These are phyloP conservation scores for Podiceps cristatus DNA, from an alignment of 2,113 vertebrate species.

Conservation along the genomic window DNA sequence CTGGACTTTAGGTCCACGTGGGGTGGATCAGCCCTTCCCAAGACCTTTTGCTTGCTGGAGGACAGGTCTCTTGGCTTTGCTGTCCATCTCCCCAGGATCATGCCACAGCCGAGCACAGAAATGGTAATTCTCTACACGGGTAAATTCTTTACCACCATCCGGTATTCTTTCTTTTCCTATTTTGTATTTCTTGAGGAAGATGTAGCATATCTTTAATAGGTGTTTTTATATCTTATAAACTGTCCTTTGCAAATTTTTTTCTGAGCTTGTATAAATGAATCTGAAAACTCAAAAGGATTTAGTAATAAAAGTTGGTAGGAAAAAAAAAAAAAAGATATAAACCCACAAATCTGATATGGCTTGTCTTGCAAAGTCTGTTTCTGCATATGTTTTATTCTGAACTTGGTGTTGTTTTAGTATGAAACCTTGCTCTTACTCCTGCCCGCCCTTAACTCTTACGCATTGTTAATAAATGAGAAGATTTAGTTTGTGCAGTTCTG, in stretches of 20 bases:
- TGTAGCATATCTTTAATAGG: not conserved
- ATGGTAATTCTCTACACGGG: not conserved
- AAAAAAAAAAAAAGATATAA: too few relatives aligned
- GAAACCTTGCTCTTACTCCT: not conserved
- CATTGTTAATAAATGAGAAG: rapidly evolving
- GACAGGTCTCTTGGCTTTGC: not conserved
- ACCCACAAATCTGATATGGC: rapidly evolving
- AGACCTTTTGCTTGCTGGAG: rapidly evolving
- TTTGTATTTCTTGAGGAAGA: not conserved
- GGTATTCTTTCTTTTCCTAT: not conserved
- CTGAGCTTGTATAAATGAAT: not conserved
- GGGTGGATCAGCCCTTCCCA: too few relatives aligned
- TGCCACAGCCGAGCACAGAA: not conserved
- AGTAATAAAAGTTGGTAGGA: rapidly evolving
- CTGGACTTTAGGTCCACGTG: not conserved
- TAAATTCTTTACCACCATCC: not conserved
- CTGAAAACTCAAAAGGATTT: rapidly evolving
- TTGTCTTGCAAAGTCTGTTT: not conserved
- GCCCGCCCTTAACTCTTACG: rapidly evolving
- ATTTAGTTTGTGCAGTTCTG: not conserved
- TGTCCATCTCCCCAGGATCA: not conserved
- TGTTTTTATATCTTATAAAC: not conserved
- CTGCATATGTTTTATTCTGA: not conserved
- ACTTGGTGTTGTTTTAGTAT: not conserved
- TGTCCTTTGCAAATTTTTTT: not conserved